phyloP scores from a whole-genome alignment of 2,113 vertebrate species.

The Amphiprion percula region DNA sequence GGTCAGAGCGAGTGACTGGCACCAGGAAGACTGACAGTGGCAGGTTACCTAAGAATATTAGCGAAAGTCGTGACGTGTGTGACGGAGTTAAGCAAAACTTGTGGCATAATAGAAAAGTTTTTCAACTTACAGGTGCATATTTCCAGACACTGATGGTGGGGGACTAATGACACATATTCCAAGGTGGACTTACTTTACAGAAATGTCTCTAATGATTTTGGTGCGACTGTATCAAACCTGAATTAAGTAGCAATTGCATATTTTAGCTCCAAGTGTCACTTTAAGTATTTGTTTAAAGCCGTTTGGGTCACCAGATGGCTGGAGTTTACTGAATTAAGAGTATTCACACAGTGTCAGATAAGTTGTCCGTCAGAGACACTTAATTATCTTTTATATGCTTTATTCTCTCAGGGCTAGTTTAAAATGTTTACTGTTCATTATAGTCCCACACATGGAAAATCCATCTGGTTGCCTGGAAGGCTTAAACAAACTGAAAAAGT shows the following conservation, averaged over 20 bases:
- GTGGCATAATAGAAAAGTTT: not conserved
- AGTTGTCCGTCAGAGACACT: slow-evolving; percentile 35
- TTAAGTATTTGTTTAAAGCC: not conserved
- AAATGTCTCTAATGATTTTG: not conserved
- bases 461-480: not conserved
- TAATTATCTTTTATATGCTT: slow-evolving; percentile 6
- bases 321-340: slow-evolving; percentile 10
- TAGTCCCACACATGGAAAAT: slow-evolving; percentile 25
- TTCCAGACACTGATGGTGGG: slow-evolving; percentile 7
- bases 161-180: slow-evolving; percentile 21
- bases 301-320: slow-evolving; percentile 6
- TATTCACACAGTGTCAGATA: slow-evolving; percentile 8
- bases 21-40: slow-evolving; percentile 4
- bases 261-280: slow-evolving; percentile 21
- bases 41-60: slow-evolving; percentile 23
- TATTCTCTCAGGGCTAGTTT: slow-evolving; percentile 24
- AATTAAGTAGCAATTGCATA: slow-evolving; percentile 10
- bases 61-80: slow-evolving; percentile 23
- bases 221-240: slow-evolving; percentile 3
- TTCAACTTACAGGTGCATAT: not conserved
- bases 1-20: slow-evolving; percentile 24
- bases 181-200: slow-evolving; percentile 10
- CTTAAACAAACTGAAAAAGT: slow-evolving; percentile 9
- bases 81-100: not conserved
- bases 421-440: slow-evolving; percentile 36